These are phyloP conservation scores for Cepphus grylle DNA, from an alignment of 2,113 vertebrate genomes.

Conservation along the genomic window DNA sequence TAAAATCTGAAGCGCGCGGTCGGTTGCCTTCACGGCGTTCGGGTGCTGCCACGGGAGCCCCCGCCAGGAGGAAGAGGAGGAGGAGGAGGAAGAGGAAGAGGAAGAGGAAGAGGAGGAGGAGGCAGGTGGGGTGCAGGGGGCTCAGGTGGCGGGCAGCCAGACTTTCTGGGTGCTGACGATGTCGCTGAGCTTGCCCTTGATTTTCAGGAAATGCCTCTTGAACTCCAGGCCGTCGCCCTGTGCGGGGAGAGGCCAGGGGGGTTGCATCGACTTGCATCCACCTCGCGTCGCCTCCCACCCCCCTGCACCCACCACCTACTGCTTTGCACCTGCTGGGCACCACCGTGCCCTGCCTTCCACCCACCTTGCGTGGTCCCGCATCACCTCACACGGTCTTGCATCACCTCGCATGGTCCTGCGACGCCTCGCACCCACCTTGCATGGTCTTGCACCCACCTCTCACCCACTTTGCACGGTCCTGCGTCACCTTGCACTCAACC, in stretches of 20 bases:
- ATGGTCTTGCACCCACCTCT: too few relatives aligned
- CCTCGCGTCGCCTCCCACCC: too few relatives aligned
- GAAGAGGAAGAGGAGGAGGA: neutral
- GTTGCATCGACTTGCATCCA: too few relatives aligned
- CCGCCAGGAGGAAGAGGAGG: neutral
- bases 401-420: too few relatives aligned
- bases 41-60: neutral
- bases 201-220: conserved; percentile 92
- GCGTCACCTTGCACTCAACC: neutral
- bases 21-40: rapidly evolving
- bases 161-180: conserved; percentile 89
- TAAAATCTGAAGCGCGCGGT: neutral
- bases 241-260: rapidly evolving
- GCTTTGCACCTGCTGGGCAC: too few relatives aligned
- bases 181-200: conserved; percentile 88
- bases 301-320: neutral
- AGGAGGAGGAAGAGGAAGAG: neutral
- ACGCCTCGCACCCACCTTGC: neutral
- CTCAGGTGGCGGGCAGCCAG: conserved; percentile 77
- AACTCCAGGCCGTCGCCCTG: conserved; percentile 97
- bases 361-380: neutral
- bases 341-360: too few relatives aligned
- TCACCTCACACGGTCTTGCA: too few relatives aligned
- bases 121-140: neutral
- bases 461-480: neutral